Evolutionary conservation across 1,140 invertebrate species (phyloP).

Genomic region (Stegodyphus dumicola): DNA sequence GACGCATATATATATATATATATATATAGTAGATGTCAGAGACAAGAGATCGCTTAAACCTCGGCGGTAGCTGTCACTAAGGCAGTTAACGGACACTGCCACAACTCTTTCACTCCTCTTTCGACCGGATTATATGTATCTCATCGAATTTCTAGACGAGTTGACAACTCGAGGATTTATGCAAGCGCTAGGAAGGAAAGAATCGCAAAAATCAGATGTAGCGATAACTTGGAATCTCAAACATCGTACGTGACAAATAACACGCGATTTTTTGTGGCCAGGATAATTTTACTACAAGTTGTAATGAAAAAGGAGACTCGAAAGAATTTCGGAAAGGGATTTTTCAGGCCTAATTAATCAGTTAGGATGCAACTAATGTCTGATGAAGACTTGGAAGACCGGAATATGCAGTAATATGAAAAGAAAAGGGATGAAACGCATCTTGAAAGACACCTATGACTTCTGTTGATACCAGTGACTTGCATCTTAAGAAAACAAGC

Average conservation of each 20-base stretch:
- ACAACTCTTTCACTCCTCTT: not conserved
- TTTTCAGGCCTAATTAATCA: not conserved
- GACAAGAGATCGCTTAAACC: slow-evolving; percentile 36
- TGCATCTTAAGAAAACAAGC: too few species aligned
- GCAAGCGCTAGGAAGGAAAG: too few species aligned
- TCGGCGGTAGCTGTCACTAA: slow-evolving; percentile 21
- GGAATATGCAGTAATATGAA: not conserved
- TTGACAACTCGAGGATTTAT: too few species aligned
- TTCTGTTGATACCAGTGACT: too few species aligned
- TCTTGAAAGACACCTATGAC: not conserved
- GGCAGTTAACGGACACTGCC: not conserved
- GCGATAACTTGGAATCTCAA: too few species aligned
- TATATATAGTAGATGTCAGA: slow-evolving; percentile 43
- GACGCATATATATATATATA: slow-evolving; percentile 43
- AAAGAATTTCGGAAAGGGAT: not conserved
- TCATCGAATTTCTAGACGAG: too few species aligned
- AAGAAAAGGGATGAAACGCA: not conserved
- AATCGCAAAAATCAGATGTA: too few species aligned
- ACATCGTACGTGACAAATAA: too few species aligned
- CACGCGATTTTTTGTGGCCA: not conserved
- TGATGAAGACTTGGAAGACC: not conserved
- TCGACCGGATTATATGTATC: not conserved
- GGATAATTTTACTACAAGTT: not conserved
- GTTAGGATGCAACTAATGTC: not conserved
- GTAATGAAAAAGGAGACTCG: not conserved